Percentiles rank a stretch among this genome's conserved stretches.
Evolutionary conservation across 2,888 invertebrate genomes (phyloP).

Genomic region (Scaptomyza parva): DNA sequence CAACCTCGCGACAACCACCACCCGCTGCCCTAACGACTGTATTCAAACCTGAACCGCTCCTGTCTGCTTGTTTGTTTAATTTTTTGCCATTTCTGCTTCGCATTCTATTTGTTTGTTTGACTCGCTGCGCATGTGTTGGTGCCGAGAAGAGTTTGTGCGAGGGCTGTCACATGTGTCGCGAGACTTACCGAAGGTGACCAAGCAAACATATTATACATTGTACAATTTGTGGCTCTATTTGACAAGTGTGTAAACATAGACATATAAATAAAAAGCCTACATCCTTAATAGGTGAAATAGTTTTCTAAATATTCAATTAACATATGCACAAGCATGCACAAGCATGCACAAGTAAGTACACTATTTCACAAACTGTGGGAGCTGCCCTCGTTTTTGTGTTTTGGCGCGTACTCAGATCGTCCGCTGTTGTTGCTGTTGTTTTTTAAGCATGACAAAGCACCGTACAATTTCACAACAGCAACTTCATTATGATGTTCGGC

Average conservation of each 20-base stretch:
- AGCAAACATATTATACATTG: neutral
- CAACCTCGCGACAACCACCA: slow-evolving; percentile 33
- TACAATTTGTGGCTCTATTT: too few species aligned
- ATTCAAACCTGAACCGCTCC: slow-evolving; percentile 75
- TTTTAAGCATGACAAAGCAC: slow-evolving; percentile 77
- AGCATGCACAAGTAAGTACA: neutral
- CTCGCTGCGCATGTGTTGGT: slow-evolving; percentile 75
- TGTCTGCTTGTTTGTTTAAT: slow-evolving; percentile 83
- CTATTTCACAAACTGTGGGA: neutral
- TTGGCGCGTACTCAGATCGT: slow-evolving; percentile 66
- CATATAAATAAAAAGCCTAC: neutral
- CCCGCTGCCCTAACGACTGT: slow-evolving; percentile 34
- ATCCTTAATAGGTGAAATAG: neutral
- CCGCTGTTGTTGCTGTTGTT: slow-evolving; percentile 54
- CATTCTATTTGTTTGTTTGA: slow-evolving; percentile 84
- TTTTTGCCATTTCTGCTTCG: slow-evolving; percentile 83
- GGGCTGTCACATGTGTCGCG: slow-evolving; percentile 29
- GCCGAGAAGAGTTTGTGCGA: slow-evolving; percentile 60
- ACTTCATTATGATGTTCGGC: slow-evolving; percentile 78
- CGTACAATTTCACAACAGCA: slow-evolving; percentile 82
- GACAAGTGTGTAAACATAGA: neutral
- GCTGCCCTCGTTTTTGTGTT: slow-evolving; percentile 67
- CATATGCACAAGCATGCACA: neutral
- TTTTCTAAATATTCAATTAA: neutral
- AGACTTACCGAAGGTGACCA: neutral